A percentile compares a stretch with the other conserved stretches of the same genome.
Conservation (phyloP, 2,797 vertebrate genomes). For the Anas capensis region DNA sequence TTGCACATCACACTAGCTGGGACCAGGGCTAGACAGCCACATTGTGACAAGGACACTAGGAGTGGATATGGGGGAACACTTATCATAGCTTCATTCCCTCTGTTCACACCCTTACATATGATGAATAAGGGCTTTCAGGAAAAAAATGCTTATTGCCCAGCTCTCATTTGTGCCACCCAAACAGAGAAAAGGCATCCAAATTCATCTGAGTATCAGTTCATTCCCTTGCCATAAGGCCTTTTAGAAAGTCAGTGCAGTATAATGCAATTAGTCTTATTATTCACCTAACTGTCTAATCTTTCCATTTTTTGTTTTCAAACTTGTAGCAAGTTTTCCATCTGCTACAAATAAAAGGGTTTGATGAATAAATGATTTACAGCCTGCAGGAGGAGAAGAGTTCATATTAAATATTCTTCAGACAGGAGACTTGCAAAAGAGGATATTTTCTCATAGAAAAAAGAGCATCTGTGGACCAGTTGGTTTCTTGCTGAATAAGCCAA, state of each 20-base stretch:
- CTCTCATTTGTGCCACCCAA: background rate
- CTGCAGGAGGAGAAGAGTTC: conserved; percentile 47
- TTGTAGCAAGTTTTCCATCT: conserved; percentile 38
- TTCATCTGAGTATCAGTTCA: background rate
- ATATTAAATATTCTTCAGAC: conserved; percentile 44
- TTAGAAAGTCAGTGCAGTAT: background rate
- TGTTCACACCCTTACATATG: background rate
- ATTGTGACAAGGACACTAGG: background rate
- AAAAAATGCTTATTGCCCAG: background rate
- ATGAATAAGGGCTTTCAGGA: background rate
- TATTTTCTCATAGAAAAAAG: conserved; percentile 41
- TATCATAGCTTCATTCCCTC: background rate
- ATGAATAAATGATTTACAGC: conserved; percentile 69
- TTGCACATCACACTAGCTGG: background rate
- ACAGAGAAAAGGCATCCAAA: background rate
- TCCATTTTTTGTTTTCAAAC: conserved; percentile 41
- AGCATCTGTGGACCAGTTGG: conserved; percentile 65
- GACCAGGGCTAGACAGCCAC: background rate
- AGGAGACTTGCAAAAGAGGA: conserved; percentile 32
- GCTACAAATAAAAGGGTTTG: conserved; percentile 58
- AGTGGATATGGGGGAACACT: background rate
- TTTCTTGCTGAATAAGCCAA: conserved; percentile 59
- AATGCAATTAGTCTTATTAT: conserved; percentile 17
- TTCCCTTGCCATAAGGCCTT: background rate
- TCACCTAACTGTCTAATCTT: conserved; percentile 35